Evolutionary conservation across 1,140 invertebrate genomes (phyloP).

Genomic region (Copidosoma floridanum): DNA sequence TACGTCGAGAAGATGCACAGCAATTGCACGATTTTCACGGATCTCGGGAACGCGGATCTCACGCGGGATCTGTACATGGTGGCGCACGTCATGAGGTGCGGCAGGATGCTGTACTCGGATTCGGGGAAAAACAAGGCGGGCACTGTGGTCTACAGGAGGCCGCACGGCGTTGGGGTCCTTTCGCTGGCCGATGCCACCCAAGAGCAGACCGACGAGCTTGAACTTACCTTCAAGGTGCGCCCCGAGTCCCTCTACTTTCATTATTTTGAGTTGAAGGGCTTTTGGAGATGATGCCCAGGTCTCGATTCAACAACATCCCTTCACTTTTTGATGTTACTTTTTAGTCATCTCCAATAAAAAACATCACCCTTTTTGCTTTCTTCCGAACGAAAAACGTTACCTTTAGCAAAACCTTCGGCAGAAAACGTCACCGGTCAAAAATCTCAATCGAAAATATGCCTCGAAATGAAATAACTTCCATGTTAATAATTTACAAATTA

Average conservation of each 20-base stretch:
- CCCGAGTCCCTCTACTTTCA: neutral
- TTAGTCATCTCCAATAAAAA: too few relatives aligned
- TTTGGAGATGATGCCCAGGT: too few relatives aligned
- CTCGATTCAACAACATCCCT: too few relatives aligned
- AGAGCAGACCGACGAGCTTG: slow-evolving; percentile 62
- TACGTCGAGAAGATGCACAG: slow-evolving; percentile 84
- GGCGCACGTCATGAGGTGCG: slow-evolving; percentile 84
- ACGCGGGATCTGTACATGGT: slow-evolving; percentile 81
- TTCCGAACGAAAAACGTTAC: too few relatives aligned
- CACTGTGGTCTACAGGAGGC: slow-evolving; percentile 66
- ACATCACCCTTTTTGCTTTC: too few relatives aligned
- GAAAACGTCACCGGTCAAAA: too few relatives aligned
- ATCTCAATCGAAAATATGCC: too few relatives aligned
- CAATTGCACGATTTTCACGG: slow-evolving; percentile 86
- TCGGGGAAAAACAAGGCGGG: slow-evolving; percentile 68
- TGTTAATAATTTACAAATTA: too few relatives aligned
- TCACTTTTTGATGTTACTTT: too few relatives aligned
- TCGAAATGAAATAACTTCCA: too few relatives aligned
- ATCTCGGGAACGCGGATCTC: slow-evolving; percentile 78
- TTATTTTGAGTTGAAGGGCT: too few relatives aligned
- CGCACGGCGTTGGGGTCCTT: slow-evolving; percentile 81
- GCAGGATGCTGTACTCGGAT: slow-evolving; percentile 81
- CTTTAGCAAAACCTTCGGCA: too few relatives aligned
- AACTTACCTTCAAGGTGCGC: slow-evolving; percentile 69
- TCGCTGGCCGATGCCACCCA: slow-evolving; percentile 64